Evolutionary conservation across 2,797 vertebrate species (phyloP), one percentile per base, ranked within the genome.

Genomic region (Hyperoplus lanceolatus): DNA sequence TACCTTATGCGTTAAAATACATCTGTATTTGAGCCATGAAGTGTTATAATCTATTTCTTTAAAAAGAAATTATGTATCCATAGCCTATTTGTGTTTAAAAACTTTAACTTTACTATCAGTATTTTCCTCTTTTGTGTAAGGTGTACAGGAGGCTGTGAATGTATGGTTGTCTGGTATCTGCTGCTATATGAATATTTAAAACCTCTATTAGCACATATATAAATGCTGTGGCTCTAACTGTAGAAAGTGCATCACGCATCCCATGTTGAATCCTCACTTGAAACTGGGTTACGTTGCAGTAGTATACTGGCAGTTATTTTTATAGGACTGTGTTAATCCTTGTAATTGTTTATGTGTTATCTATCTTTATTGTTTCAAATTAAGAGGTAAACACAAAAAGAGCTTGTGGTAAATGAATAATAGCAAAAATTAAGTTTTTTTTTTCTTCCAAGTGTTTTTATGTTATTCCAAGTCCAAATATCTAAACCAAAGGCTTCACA

Each of bases 321-420:
- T 60, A 65, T 53, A 46, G 3, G 70, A 18, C 2, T 41, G n/a
- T 80, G 5, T 41, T 16, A 59, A 70, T 73, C 15, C n/a, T 43
- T 72, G n/a, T 41, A 60, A 51, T 6, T 60, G 64, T 77, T 70
- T 75, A 77, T 18, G 61, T 63, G n/a, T 46, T 69, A 59, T 64
- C 13, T 67, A 12, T 57, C 29, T 29, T 29, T 29, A 14, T 61
- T 60, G 39, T 85, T 42, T 75, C 50, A 75, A 83, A 83, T 85
- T 79, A 88, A 85, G 29, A 60, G 55, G 36, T 14, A 18, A 65
- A 66, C 55, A 61, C 41, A 64, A 63, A 1, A 60, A 15, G 1
- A n/a, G 29, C 29, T 39, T 65, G 18, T 48, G 49, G 4, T 70
- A 49, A 49, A 64, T 70, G 0, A 63, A 38, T 59, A 13, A 18